These are phyloP conservation scores for Pycnonotus jocosus DNA, from an alignment of 2,113 vertebrate genomes.

Conservation along the genomic window DNA sequence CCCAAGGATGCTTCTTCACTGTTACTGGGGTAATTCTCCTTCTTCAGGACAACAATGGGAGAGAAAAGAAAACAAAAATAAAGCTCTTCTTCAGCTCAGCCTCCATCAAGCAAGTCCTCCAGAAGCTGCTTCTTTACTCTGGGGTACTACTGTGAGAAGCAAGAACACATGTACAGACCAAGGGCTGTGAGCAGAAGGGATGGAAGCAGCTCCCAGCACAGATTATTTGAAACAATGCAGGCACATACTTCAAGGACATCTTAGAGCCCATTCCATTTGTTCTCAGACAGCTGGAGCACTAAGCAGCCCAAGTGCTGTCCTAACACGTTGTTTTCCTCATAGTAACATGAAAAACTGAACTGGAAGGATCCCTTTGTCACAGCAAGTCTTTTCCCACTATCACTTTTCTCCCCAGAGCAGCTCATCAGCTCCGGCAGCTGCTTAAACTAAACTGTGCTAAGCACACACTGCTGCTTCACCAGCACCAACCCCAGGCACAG, in stretches of 20 bases:
- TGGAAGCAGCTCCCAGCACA: neutral
- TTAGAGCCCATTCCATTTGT: slow-evolving; percentile 6
- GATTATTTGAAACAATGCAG: neutral
- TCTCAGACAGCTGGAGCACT: slow-evolving; percentile 18
- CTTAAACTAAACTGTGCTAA: neutral
- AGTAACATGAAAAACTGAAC: neutral
- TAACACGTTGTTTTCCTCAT: neutral
- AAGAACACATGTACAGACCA: rapidly evolving
- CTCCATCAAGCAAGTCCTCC: neutral
- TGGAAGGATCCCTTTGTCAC: neutral
- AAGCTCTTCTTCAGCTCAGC: neutral
- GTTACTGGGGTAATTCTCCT: neutral
- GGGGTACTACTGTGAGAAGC: neutral
- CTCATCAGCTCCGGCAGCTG: neutral
- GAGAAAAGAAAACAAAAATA: neutral
- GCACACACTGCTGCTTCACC: neutral
- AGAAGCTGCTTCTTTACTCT: neutral
- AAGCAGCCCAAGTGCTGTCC: neutral
- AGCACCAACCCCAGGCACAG: neutral
- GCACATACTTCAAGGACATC: neutral
- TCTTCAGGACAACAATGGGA: neutral
- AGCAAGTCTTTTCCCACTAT: neutral
- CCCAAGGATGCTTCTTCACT: neutral
- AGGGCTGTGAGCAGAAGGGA: neutral
- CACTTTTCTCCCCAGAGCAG: neutral